phyloP scores from a whole-genome alignment of 1,140 invertebrate species.

The Ylistrum balloti region DNA sequence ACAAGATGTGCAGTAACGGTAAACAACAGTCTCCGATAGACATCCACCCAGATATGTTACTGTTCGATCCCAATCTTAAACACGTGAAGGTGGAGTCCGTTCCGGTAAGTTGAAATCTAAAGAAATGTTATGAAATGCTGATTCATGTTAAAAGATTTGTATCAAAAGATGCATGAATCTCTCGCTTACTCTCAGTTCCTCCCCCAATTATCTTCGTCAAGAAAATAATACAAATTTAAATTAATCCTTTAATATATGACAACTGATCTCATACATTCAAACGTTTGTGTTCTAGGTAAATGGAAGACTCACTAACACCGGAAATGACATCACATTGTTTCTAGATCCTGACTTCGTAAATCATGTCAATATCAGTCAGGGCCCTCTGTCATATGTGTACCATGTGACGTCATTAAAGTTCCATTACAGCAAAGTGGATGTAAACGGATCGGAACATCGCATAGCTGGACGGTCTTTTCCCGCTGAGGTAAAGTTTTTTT shows the following conservation, averaged over 20 bases:
- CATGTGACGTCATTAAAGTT: slow-evolving; percentile 86
- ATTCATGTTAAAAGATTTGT: too few relatives aligned
- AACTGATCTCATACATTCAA: too few relatives aligned
- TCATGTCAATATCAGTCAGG: slow-evolving; percentile 71
- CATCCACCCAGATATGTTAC: slow-evolving; percentile 94
- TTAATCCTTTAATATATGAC: too few relatives aligned
- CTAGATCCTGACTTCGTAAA: slow-evolving; percentile 62
- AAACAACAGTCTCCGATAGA: slow-evolving; percentile 97
- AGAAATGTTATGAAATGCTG: too few relatives aligned
- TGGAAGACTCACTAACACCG: slow-evolving; percentile 71
- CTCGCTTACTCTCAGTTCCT: too few relatives aligned
- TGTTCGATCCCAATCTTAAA: slow-evolving; percentile 96
- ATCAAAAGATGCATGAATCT: too few relatives aligned
- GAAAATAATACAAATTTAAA: too few relatives aligned
- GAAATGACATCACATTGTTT: slow-evolving; percentile 70
- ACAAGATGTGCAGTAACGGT: slow-evolving; percentile 98
- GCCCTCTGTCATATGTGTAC: slow-evolving; percentile 76
- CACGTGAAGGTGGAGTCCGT: slow-evolving; percentile 95
- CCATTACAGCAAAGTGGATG: slow-evolving; percentile 93
- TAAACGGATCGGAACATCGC: slow-evolving; percentile 92
- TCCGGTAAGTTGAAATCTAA: slow-evolving; percentile 86
- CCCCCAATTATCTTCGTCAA: too few relatives aligned
- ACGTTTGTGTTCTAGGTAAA: slow-evolving; percentile 61
- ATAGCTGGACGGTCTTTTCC: slow-evolving; percentile 86
- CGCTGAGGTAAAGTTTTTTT: slow-evolving; percentile 71